These are phyloP conservation scores for Caranx melampygus DNA, from an alignment of 2,113 vertebrate species.

Conservation along the genomic window DNA sequence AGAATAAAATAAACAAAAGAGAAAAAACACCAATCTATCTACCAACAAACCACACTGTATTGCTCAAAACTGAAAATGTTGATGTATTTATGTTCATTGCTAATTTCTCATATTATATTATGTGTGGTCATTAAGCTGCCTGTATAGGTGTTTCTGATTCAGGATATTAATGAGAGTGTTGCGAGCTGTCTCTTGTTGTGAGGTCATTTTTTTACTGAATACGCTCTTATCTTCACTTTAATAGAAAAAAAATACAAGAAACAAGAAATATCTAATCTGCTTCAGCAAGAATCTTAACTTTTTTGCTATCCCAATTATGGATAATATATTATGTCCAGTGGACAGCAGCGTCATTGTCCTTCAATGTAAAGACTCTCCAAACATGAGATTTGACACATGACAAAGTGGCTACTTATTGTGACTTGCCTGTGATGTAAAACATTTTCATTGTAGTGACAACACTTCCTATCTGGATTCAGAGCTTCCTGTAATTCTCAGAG, in stretches of 20 bases:
- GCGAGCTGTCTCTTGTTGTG: background rate
- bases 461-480: background rate
- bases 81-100: background rate
- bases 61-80: too few relatives aligned
- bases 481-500: conserved; percentile 22
- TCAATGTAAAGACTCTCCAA: background rate
- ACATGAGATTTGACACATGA: background rate
- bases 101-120: background rate
- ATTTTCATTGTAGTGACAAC: background rate
- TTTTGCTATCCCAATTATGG: background rate
- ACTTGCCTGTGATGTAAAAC: background rate
- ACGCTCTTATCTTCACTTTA: background rate
- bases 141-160: background rate
- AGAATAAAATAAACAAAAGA: background rate
- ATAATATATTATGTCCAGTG: background rate
- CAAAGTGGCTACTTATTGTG: background rate
- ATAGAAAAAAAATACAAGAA: background rate
- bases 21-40: too few relatives aligned
- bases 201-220: background rate
- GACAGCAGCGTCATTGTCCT: background rate
- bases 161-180: background rate
- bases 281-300: background rate
- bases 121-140: background rate
- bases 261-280: background rate
- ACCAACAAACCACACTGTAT: too few relatives aligned